Conservation (phyloP, 2,888 invertebrate species). For the Megastigmus dorsalis region DNA sequence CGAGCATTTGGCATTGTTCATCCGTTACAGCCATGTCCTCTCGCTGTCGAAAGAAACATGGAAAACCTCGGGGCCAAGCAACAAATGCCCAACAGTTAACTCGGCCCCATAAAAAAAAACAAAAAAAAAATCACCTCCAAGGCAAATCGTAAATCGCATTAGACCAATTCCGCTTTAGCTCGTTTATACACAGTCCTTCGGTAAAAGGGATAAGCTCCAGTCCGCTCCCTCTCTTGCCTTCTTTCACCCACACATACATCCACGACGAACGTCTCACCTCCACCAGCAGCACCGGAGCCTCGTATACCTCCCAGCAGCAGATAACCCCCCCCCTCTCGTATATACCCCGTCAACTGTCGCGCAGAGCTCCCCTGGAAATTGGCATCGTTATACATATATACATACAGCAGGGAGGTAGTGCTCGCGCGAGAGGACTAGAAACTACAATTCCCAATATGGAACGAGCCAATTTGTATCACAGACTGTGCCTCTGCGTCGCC, state of each 20-base stretch:
- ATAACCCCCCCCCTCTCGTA: too few species aligned
- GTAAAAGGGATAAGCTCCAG: too few species aligned
- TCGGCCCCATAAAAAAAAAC: background rate
- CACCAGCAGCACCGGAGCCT: too few species aligned
- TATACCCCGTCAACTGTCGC: too few species aligned
- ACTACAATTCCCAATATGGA: slow-evolving; percentile 61
- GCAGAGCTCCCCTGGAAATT: slow-evolving; percentile 57
- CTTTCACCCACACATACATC: background rate
- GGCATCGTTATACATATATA: slow-evolving; percentile 65
- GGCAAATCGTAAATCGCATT: background rate
- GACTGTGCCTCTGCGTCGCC: background rate
- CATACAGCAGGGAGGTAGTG: background rate
- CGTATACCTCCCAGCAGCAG: too few species aligned
- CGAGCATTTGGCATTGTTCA: too few species aligned
- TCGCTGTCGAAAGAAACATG: background rate
- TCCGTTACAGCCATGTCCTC: too few species aligned
- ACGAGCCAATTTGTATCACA: slow-evolving; percentile 61
- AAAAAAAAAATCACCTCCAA: too few species aligned
- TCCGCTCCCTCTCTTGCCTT: too few species aligned
- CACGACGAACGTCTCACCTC: too few species aligned
- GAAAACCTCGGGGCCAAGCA: background rate
- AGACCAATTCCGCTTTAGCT: background rate
- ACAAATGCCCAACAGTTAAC: background rate
- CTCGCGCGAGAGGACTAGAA: slow-evolving; percentile 49
- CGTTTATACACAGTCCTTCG: too few species aligned